Conservation (phyloP, 2,797 vertebrate species). For the Allochrocebus solatus region DNA sequence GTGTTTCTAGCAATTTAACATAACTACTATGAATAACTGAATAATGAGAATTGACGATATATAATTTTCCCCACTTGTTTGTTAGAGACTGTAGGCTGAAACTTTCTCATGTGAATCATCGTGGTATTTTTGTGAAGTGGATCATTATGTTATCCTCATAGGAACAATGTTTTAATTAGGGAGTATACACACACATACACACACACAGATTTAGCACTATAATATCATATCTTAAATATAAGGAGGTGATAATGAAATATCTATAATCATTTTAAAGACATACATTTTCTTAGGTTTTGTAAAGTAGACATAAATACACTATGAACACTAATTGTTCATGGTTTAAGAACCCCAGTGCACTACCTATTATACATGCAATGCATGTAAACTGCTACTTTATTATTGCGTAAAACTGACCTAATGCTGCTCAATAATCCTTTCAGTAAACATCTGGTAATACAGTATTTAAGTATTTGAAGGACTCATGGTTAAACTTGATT, state of each 20-base stretch:
- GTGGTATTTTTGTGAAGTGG: not conserved
- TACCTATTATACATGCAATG: not conserved
- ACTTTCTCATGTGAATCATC: not conserved
- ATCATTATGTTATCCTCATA: not conserved
- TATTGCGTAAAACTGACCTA: not conserved
- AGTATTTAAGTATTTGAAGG: not conserved
- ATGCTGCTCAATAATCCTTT: not conserved
- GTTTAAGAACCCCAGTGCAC: not conserved
- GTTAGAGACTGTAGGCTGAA: not conserved
- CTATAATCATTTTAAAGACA: not conserved
- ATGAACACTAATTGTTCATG: not conserved
- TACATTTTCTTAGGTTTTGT: constrained; percentile 7
- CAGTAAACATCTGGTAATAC: not conserved
- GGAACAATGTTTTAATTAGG: constrained; percentile 21
- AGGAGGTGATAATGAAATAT: not conserved
- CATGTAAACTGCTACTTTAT: not conserved
- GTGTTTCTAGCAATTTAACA: not conserved
- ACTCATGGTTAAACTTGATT: constrained; percentile 1
- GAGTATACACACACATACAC: not conserved
- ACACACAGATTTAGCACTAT: not conserved
- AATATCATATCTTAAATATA: not conserved
- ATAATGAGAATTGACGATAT: not conserved
- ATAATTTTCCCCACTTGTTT: not conserved
- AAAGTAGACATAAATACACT: not conserved
- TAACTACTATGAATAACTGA: not conserved